These are phyloP conservation scores for Sitophilus oryzae DNA, from an alignment of 1,140 invertebrate species.

Conservation along the genomic window DNA sequence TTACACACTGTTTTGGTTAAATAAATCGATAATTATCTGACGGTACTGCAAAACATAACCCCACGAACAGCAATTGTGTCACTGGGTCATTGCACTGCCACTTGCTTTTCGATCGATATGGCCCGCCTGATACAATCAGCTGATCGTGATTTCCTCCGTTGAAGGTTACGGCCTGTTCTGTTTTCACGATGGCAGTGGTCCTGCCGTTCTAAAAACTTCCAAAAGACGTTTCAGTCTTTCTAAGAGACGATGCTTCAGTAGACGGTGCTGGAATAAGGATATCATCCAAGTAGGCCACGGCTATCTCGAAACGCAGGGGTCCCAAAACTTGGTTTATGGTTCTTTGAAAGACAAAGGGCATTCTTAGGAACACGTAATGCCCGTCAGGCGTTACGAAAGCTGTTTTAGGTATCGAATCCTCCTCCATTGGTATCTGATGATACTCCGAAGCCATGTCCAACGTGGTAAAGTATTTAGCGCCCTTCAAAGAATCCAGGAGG, in stretches of 20 bases:
- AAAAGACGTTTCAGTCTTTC: conserved; percentile 2
- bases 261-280: conserved; percentile 1
- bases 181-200: too few relatives aligned
- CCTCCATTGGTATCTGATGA: conserved; percentile 32
- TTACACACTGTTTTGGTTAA: too few relatives aligned
- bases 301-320: not conserved
- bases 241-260: not conserved
- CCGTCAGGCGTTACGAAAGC: conserved; percentile 41
- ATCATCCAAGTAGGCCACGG: conserved; percentile 8
- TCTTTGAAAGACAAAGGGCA: conserved; percentile 38
- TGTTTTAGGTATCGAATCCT: conserved; percentile 37
- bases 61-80: too few relatives aligned
- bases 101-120: too few relatives aligned
- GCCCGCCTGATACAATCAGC: too few relatives aligned
- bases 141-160: too few relatives aligned
- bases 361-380: conserved; percentile 43
- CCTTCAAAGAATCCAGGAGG: conserved; percentile 23
- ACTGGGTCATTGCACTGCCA: too few relatives aligned
- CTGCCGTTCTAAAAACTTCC: not conserved
- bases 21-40: too few relatives aligned
- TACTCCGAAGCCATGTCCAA: too few relatives aligned
- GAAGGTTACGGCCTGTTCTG: too few relatives aligned
- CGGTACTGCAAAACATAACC: too few relatives aligned
- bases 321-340: conserved; percentile 8
- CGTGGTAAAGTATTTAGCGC: conserved; percentile 29